Evolutionary conservation across 2,797 vertebrate genomes (phyloP).

Genomic region (Cheirogaleus major): DNA sequence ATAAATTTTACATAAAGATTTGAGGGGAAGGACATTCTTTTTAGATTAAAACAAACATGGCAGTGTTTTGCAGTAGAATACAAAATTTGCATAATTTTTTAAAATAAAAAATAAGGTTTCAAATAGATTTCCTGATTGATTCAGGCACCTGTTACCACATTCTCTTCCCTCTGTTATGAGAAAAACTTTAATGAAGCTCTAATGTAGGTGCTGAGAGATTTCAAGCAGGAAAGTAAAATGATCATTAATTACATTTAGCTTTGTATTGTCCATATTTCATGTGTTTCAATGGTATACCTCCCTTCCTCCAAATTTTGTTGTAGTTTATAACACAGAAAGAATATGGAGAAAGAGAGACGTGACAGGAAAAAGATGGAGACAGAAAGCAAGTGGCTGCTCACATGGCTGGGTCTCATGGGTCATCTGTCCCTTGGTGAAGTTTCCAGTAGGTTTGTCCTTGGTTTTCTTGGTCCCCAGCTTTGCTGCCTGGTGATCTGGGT

Average conservation of each 20-base stretch:
- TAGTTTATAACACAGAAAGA: background rate
- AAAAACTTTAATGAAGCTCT: background rate
- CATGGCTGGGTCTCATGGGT: background rate
- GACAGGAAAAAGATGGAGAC: background rate
- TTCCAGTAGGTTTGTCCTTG: background rate
- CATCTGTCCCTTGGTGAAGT: background rate
- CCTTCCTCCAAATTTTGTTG: background rate
- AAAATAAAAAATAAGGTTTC: background rate
- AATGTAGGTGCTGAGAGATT: background rate
- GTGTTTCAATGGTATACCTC: background rate
- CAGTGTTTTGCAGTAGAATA: background rate
- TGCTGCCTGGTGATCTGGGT: background rate
- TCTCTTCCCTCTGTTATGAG: background rate
- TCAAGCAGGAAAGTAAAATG: background rate
- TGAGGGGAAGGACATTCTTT: background rate
- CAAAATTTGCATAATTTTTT: background rate
- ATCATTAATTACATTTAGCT: background rate
- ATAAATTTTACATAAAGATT: constrained; percentile 26
- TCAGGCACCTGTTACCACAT: background rate
- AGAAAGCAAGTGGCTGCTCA: too few species aligned
- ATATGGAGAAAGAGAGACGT: background rate
- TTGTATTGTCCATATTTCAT: background rate
- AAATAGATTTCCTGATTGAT: background rate
- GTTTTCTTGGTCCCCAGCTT: background rate
- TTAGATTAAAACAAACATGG: constrained; percentile 32